Evolutionary conservation across 1,140 invertebrate species (phyloP), one percentile per base, ranked within the genome.

Genomic region (Saccostrea echinata): DNA sequence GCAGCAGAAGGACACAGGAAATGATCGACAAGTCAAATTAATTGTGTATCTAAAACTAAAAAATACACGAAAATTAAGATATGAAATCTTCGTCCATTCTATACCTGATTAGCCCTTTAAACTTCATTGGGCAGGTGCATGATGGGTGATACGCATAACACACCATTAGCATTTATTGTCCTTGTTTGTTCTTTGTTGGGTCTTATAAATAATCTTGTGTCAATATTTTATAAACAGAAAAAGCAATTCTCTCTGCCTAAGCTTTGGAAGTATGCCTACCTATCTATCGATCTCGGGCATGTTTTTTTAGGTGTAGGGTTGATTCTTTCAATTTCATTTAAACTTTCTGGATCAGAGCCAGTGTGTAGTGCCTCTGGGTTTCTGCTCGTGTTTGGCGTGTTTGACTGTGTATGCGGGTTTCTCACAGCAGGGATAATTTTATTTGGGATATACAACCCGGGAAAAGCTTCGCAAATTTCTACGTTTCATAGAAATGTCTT

Each of bases 221-320:
- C 86, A 80, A 55, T 90, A 0, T 30, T 91, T 33, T 88, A 88
- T 55, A 91, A 90, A 87, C 52, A 90, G 43, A 68, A 84, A 43
- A 86, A 84, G 6, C 85, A 89, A 52, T 91, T 91, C 68, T 87
- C 88, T 30, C 81, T 92, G 57, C 92, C 92, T 0, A 88, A 88
- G 68, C 82, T 91, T 16, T 92, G 92, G 92, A 90, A 91, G 30
- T 88, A 88, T 84, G 86, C 90, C 27, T 82, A 90, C 24, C 21
- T 90, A 33, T 82, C 89, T 30, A 81, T 88, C 12, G 92, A 92
- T 88, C 43, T 88, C 3, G 85, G 90, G n/a, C 76, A 87, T 88
- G 76, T 92, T 43, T 85, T 87, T 64, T 87, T 92, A 13, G 89
- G 86, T 18, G 4, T 90, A 12, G 92, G 92, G 11, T 88, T 92